Conservation (phyloP, 2,797 vertebrate species). For the Heliangelus exortis region DNA sequence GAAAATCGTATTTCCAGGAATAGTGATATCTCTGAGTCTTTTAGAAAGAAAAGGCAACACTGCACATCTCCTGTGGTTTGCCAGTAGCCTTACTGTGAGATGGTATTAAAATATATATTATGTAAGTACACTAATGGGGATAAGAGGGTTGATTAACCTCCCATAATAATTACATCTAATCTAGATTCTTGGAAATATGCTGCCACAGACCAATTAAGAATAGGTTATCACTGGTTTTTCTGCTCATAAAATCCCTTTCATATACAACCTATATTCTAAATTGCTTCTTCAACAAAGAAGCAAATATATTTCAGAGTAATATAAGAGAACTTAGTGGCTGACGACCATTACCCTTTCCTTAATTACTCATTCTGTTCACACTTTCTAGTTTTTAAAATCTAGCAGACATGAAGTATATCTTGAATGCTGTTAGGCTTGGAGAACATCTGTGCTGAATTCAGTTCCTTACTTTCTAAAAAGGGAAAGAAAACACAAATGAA, state of each 20-base stretch:
- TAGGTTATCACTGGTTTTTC: not conserved
- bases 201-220: constrained; percentile 31
- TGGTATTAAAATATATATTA: constrained; percentile 52
- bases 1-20: not conserved
- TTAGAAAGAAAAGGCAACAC: not conserved
- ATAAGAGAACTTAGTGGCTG: not conserved
- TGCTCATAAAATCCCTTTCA: not conserved
- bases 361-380: not conserved
- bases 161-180: constrained; percentile 43
- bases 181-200: constrained; percentile 53
- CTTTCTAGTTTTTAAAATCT: not conserved
- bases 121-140: constrained; percentile 48
- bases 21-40: not conserved
- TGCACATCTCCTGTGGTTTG: not conserved
- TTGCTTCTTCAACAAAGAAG: not conserved
- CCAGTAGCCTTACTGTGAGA: constrained; percentile 9
- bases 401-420: not conserved
- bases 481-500: not conserved
- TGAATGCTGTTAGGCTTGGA: not conserved
- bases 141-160: constrained; percentile 45
- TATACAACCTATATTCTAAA: not conserved
- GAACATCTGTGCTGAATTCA: not conserved
- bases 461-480: not conserved
- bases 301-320: constrained; percentile 7
- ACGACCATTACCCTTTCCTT: not conserved